phyloP scores from a whole-genome alignment of 2,113 vertebrate genomes.

The Carlito syrichta region DNA sequence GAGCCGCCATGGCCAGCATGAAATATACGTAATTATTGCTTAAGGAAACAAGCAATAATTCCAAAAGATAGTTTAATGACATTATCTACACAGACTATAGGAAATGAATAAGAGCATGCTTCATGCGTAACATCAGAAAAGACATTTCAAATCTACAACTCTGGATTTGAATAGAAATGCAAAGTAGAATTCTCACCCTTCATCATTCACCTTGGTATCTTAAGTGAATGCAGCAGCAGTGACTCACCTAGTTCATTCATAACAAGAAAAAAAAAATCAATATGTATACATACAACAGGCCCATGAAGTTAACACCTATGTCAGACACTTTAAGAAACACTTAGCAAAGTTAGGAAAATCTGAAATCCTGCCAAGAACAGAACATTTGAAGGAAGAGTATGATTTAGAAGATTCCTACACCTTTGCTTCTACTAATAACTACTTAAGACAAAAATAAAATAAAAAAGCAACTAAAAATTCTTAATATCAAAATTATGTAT shows the following conservation, averaged over 20 bases:
- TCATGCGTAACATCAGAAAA: not conserved
- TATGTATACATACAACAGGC: not conserved
- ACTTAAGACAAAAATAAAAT: slow-evolving; percentile 6
- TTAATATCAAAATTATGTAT: not conserved
- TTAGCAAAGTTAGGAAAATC: not conserved
- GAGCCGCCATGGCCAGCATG: too few relatives aligned
- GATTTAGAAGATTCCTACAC: not conserved
- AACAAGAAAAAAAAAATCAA: not conserved
- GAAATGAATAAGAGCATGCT: not conserved
- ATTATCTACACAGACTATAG: not conserved
- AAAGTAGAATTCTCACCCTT: not conserved
- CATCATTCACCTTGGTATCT: not conserved
- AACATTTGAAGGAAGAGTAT: not conserved
- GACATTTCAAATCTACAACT: not conserved
- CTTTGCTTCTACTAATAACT: not conserved
- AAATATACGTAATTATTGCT: not conserved
- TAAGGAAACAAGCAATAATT: too few relatives aligned
- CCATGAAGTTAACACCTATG: not conserved
- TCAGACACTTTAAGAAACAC: not conserved
- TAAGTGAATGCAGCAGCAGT: not conserved
- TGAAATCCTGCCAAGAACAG: not conserved
- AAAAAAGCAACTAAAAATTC: slow-evolving; percentile 10
- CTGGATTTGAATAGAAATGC: not conserved
- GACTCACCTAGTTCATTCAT: not conserved
- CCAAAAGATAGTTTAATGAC: not conserved